phyloP scores from a whole-genome alignment of 23 tunicate genomes.

The Clavelina lepadiformis region DNA sequence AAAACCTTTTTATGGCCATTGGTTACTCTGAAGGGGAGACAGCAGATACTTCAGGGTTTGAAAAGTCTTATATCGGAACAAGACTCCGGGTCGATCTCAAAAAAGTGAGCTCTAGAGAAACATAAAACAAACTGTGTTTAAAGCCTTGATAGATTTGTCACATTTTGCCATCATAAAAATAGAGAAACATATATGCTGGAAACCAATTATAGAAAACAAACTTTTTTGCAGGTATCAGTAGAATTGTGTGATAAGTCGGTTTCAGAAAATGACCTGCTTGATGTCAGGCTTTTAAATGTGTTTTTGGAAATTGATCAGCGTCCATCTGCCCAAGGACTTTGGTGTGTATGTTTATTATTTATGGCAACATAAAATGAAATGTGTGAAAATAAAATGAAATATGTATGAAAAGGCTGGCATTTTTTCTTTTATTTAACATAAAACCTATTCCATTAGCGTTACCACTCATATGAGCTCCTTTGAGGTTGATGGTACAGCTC shows the following conservation, averaged over 20 bases:
- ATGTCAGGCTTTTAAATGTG: slow-evolving; percentile 23
- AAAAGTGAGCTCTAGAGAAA: slow-evolving; percentile 18
- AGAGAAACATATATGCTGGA: too few species aligned
- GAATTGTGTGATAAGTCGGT: slow-evolving; percentile 24
- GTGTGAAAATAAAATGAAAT: too few species aligned
- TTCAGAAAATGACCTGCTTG: slow-evolving; percentile 25
- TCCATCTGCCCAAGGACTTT: slow-evolving; percentile 39
- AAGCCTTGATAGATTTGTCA: too few species aligned
- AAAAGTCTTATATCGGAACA: slow-evolving; percentile 51
- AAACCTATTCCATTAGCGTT: too few species aligned
- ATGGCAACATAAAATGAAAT: too few species aligned
- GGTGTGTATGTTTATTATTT: too few species aligned
- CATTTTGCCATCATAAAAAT: too few species aligned
- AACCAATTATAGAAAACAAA: neutral
- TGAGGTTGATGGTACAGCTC: slow-evolving; percentile 35
- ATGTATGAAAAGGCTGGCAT: too few species aligned
- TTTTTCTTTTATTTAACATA: too few species aligned
- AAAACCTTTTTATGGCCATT: slow-evolving; percentile 48
- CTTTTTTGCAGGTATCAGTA: slow-evolving; percentile 19
- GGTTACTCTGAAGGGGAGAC: slow-evolving; percentile 76
- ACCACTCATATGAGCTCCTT: slow-evolving; percentile 44
- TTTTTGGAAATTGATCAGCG: slow-evolving; percentile 21
- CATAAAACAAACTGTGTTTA: neutral
- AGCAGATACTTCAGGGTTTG: slow-evolving; percentile 34
- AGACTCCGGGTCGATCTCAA: slow-evolving; percentile 36